Base-by-base conservation (phyloP, 2,888 invertebrate species). In the Acleris sparsana region DNA sequence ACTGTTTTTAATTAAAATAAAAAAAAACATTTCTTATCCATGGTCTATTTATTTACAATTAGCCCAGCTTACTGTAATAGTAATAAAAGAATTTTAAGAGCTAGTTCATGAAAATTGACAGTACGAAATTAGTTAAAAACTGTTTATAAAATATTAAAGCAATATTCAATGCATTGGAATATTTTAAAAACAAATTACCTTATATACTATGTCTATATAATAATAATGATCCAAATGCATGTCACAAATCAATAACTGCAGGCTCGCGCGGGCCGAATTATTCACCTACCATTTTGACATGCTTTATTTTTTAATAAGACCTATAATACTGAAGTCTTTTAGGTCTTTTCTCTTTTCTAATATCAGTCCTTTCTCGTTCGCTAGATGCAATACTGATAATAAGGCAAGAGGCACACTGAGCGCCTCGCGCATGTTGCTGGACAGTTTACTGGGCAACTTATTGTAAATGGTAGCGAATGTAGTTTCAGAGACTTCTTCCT, bases 311-410 rank as follows among this genome's bases (percentile, higher is more conserved):
- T 87, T 81, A 60, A 87, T 82, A 18, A 88, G 79, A n/a, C 90
- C 90, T 44, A 85, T 6, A 59, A 94, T 89, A 13, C 77, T 82
- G 67, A 95, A 93, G 80, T 95, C 94, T 65, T 91, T 87, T 3
- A 93, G 78, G 70, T 94, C 90, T 0, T 89, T 80, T 13, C 85
- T 84, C 62, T 93, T 93, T 72, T 92, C 88, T 25, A 95, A 79
- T 46, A 93, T 79, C 1, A 96, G 85, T 46, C 93, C 94, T 75
- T 95, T 95, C 80, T 98, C 97, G 81, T 98, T 98, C 3, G 97
- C 96, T 74, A 98, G 89, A 91, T 98, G 97, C 5, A 98, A 89
- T 18, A 97, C 90, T 0, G 97, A 96, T 25, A 97, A 94, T 82
- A 97, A 95, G 0, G 97, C 96, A 62, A 97, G 93, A 0, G 97